A percentile compares a stretch with the other conserved stretches of the same genome.
Conservation (phyloP, 2,888 invertebrate species). For the Julus scandinavius region DNA sequence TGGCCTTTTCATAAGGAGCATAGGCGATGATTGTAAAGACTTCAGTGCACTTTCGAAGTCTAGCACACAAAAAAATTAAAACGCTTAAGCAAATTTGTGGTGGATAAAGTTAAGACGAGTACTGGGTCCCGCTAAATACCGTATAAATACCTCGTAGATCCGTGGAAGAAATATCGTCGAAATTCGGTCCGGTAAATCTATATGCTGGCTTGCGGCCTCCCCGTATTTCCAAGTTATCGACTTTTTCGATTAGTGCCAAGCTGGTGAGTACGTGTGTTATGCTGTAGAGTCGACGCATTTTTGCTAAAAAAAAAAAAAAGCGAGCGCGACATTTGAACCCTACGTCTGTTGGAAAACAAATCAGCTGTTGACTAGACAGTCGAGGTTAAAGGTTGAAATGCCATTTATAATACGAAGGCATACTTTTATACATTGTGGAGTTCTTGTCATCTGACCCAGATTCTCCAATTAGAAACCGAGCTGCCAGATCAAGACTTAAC, state of each 20-base stretch:
- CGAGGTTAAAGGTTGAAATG: too few species aligned
- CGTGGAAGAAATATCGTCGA: slow-evolving; percentile 59
- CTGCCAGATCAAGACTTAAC: slow-evolving; percentile 76
- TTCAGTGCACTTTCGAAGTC: background rate
- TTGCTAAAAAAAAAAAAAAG: slow-evolving; percentile 68
- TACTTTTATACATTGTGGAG: slow-evolving; percentile 67
- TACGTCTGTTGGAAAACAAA: background rate
- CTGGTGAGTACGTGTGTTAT: slow-evolving; percentile 82
- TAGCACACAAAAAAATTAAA: too few species aligned
- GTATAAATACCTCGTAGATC: background rate
- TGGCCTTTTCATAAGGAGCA: background rate
- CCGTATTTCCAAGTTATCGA: slow-evolving; percentile 70
- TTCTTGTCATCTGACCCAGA: slow-evolving; percentile 69
- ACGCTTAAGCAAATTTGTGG: too few species aligned
- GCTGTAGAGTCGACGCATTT: slow-evolving; percentile 77
- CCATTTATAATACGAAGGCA: slow-evolving; percentile 57
- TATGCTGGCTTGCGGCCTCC: slow-evolving; percentile 75
- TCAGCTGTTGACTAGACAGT: background rate
- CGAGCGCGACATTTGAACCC: background rate
- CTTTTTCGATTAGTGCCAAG: slow-evolving; percentile 77
- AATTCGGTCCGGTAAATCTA: slow-evolving; percentile 72
- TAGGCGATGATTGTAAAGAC: background rate
- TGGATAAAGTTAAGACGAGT: background rate
- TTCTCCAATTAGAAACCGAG: slow-evolving; percentile 74
- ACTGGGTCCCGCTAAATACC: background rate